Percentiles rank a stretch among this genome's conserved stretches.
These are phyloP conservation scores for Nothura maculosa DNA, from an alignment of 2,797 vertebrate species.

Conservation along the genomic window DNA sequence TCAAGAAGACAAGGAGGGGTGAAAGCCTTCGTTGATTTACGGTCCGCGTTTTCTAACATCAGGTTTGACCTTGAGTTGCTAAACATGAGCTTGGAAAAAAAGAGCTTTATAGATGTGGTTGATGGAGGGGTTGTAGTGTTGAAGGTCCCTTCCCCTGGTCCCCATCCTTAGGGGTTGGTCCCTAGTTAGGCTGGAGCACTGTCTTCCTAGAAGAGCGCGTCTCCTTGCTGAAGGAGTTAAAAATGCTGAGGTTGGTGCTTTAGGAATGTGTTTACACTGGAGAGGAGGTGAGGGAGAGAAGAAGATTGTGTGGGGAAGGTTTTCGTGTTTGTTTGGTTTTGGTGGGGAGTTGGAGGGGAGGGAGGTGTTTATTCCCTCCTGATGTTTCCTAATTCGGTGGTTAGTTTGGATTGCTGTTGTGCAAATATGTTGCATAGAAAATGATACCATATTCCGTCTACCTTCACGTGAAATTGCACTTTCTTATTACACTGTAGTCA, in stretches of 20 bases:
- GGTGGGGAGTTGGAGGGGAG: neutral
- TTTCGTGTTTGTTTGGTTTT: neutral
- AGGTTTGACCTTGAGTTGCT: constrained; percentile 47
- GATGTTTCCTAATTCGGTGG: neutral
- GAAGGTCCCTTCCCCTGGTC: constrained; percentile 30
- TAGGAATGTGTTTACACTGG: neutral
- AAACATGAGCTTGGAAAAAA: constrained; percentile 53
- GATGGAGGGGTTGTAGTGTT: constrained; percentile 61
- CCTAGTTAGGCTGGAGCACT: rapidly evolving
- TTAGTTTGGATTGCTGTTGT: neutral
- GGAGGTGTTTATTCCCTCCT: neutral
- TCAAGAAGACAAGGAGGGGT: neutral
- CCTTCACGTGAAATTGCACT: neutral
- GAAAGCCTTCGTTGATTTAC: neutral
- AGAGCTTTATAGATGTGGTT: constrained; percentile 42
- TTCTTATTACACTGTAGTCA: neutral
- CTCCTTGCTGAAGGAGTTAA: constrained; percentile 4
- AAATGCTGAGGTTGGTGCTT: constrained; percentile 10
- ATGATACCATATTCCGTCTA: neutral
- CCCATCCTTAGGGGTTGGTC: neutral
- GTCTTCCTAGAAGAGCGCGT: neutral
- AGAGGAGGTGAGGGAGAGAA: neutral
- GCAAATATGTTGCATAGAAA: neutral
- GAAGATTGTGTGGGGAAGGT: constrained; percentile 8
- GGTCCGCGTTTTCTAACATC: constrained; percentile 41